Evolutionary conservation across 2,113 vertebrate species (phyloP), one percentile per base, ranked within the genome.

Genomic region (Anas platyrhynchos): DNA sequence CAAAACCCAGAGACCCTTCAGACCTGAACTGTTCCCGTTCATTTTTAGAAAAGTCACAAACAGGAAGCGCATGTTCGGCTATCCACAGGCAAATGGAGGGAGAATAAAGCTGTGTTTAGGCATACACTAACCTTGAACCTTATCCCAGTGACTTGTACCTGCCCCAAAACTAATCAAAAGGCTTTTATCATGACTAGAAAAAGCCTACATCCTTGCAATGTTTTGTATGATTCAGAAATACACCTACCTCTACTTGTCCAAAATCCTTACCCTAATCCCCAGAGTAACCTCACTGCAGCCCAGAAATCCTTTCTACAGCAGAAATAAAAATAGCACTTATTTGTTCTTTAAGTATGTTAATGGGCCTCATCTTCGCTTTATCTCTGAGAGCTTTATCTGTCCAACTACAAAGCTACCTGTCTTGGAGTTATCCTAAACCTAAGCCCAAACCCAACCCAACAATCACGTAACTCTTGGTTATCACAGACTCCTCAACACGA

Each of bases 41-140:
- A 85, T 96, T 97, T 97, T 93, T 96, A 94, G 93, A 95, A 96
- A 95, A 91, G 77, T 79, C 80, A 93, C 93, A 95, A 97, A 96
- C 95, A 96, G 95, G 96, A 96, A 97, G 91, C 0, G 6, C 74
- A 84, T 94, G 66, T 90, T 84, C 54, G 92, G 76, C 50, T 94
- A 84, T 93, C 95, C 77, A 73, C 66, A 87, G 59, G 91, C 90
- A 95, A 84, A 67, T 76, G 71, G 68, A 87, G 71, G 74, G 83
- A 87, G 86, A 82, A 95, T 76, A 75, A 79, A 96, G 87, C 91
- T 65, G 54, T 82, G 58, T 84, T 88, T 62, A 95, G 66, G 89
- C 50, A 82, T 15, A 79, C 20, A 25, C 62, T 96, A 96, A 94
- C 95, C 96, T 95, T 97, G 95, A 97, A 93, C 94, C 84, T 96